phyloP scores from a whole-genome alignment of 2,797 vertebrate genomes.

The Xenopus petersii region DNA sequence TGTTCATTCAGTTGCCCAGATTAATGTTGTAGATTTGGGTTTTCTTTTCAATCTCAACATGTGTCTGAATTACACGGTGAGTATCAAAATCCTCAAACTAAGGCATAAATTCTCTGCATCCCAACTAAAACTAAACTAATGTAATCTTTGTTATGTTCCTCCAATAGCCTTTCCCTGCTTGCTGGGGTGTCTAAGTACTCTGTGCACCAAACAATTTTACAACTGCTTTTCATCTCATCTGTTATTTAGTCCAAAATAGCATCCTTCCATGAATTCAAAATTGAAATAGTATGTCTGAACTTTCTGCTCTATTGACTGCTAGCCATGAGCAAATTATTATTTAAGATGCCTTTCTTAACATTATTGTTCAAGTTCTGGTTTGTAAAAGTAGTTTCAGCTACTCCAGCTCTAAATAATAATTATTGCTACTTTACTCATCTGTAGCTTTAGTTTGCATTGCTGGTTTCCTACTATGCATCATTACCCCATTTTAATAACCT shows the following conservation, averaged over 20 bases:
- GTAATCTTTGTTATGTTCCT: too few relatives aligned
- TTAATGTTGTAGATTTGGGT: too few relatives aligned
- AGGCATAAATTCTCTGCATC: too few relatives aligned
- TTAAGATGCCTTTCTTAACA: background rate
- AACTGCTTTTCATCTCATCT: too few relatives aligned
- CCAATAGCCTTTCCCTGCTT: too few relatives aligned
- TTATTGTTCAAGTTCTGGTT: background rate
- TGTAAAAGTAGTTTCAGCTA: background rate
- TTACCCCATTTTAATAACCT: constrained; percentile 36
- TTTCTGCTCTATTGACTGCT: background rate
- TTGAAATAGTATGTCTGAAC: background rate
- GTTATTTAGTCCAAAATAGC: too few relatives aligned
- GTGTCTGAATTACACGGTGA: too few relatives aligned
- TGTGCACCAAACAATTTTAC: background rate
- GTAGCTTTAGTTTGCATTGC: background rate
- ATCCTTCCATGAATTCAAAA: background rate
- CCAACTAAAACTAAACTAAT: too few relatives aligned
- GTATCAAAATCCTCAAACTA: background rate
- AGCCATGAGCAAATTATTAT: background rate
- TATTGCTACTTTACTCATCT: constrained; percentile 5
- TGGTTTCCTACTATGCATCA: constrained; percentile 10
- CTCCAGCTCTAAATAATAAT: background rate
- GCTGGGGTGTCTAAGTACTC: too few relatives aligned
- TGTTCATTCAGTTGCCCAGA: too few relatives aligned
- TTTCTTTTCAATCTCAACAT: too few relatives aligned